Evolutionary conservation across 2,113 vertebrate species (phyloP).

Genomic region (Bolborhynchus lineola): DNA sequence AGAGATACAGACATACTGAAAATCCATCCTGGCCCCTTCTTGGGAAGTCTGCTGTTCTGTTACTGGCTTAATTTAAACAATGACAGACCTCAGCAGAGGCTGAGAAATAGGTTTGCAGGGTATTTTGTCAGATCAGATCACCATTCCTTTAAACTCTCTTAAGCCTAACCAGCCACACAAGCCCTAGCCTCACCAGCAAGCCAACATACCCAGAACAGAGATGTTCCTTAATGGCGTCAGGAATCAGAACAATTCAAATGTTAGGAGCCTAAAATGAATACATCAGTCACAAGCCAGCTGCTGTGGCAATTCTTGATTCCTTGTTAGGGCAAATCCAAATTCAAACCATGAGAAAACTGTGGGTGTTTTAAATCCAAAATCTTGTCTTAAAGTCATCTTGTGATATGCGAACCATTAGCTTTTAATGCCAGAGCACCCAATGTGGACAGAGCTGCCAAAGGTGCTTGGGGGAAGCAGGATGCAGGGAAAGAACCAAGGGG

Average conservation of each 20-base stretch:
- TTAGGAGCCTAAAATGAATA: not conserved
- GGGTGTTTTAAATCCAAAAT: not conserved
- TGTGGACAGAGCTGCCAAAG: not conserved
- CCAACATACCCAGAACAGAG: not conserved
- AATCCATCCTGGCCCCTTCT: not conserved
- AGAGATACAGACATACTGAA: not conserved
- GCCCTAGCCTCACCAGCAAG: not conserved
- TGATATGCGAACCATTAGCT: not conserved
- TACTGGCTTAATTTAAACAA: not conserved
- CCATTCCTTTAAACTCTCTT: not conserved
- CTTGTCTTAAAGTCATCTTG: not conserved
- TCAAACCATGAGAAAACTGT: constrained; percentile 1
- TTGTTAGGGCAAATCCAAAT: not conserved
- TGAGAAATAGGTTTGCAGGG: not conserved
- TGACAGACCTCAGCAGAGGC: not conserved
- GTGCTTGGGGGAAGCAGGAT: not conserved
- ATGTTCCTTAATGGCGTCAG: not conserved
- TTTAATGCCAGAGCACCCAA: not conserved
- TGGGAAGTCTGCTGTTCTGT: not conserved
- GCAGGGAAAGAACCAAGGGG: not conserved
- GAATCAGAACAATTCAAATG: not conserved
- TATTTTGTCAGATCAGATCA: not conserved
- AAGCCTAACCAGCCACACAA: not conserved
- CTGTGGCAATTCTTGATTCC: not conserved
- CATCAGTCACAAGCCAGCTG: not conserved